Evolutionary conservation across 2,888 invertebrate genomes (phyloP), one percentile per base, ranked within the genome.

Genomic region (Drosophila subsilvestris): DNA sequence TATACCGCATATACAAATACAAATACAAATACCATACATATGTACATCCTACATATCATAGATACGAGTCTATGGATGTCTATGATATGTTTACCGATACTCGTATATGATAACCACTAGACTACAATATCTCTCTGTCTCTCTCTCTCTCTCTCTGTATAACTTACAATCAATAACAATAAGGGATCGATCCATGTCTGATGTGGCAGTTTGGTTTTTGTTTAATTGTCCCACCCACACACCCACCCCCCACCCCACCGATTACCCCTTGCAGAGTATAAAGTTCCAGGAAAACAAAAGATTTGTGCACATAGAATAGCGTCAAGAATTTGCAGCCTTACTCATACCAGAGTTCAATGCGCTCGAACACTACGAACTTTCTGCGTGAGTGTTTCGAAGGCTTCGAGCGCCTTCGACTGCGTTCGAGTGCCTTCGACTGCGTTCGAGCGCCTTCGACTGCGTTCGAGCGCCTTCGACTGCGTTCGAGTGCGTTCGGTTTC

Each of bases 121-220:
- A 44, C 37, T 63, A 63, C 27, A 37, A 37, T n/a, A 37, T 37
- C 37, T 37, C n/a, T 37, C 37, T 37, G 1, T 27, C 27, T 27
- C 27, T 27, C 27, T 27, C 27, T 27, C 2, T 27, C 25, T 25
- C 25, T 25, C 12, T 20, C 20, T 20, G 3, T 2, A 10, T 42
- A 53, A 67, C 50, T 17, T 58, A 66, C 12, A 43, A 32, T 66
- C 12, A 43, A 32, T 66, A 65, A 44, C 6, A 43, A 10, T 56
- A 65, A 66, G 66, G 42, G 29, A 29, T 27, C 3, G 17, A 32
- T 17, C 14, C 18, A 18, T 18, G 22, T 47, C 37, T n/a, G 37
- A 37, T 25, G 50, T 20, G 55, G 43, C 17, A 29, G 43, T 63
- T 66, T 66, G 65, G 43, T 66, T 66, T 66, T 66, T 66, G 66